These are phyloP conservation scores for Julus scanicus DNA, from an alignment of 2,888 invertebrate species.

Conservation along the genomic window DNA sequence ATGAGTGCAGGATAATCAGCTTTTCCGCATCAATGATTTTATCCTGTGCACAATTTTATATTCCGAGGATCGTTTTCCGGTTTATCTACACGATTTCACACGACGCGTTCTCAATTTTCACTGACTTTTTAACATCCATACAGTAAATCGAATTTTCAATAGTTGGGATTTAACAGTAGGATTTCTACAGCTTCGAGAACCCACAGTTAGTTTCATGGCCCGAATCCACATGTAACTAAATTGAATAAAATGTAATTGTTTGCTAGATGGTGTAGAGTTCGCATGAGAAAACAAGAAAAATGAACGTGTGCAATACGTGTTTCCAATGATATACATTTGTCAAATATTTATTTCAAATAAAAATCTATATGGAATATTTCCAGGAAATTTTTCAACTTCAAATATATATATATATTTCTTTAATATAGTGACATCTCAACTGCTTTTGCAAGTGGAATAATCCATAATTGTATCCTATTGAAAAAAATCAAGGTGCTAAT, in stretches of 20 bases:
- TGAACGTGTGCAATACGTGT: background rate
- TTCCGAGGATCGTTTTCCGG: background rate
- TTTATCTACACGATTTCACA: background rate
- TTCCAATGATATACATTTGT: constrained; percentile 17
- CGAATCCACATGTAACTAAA: background rate
- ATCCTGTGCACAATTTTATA: background rate
- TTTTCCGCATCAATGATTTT: background rate
- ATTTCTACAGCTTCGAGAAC: background rate
- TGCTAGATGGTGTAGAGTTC: background rate
- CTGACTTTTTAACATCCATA: background rate
- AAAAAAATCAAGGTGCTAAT: background rate
- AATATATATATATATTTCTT: constrained; percentile 3
- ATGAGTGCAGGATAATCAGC: background rate
- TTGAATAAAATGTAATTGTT: background rate
- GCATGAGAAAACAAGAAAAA: background rate
- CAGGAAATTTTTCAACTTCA: constrained; percentile 16
- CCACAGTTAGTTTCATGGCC: too few relatives aligned
- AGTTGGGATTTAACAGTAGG: background rate
- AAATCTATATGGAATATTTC: constrained; percentile 33
- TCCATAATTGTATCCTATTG: background rate
- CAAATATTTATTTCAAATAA: constrained; percentile 33
- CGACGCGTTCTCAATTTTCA: background rate
- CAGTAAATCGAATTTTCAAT: background rate
- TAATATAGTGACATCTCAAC: constrained; percentile 16
- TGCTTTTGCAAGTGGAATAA: constrained; percentile 16